Conservation (phyloP, 2,888 invertebrate species). For the Graphium colonna region DNA sequence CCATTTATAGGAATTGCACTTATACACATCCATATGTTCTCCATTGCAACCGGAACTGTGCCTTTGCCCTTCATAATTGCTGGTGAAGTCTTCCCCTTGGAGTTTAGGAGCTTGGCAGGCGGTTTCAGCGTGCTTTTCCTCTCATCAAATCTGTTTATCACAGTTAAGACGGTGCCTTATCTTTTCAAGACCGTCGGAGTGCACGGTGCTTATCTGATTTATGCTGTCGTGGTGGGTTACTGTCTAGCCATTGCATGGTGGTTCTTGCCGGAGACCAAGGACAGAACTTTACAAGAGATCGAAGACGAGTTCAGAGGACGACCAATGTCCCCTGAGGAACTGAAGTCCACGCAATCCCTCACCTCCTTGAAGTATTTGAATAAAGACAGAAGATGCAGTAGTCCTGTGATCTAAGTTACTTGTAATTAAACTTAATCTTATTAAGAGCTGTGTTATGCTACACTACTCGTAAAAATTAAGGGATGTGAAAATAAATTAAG, state of each 20-base stretch:
- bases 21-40: constrained; percentile 67
- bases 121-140: constrained; percentile 54
- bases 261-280: constrained; percentile 61
- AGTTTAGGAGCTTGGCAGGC: constrained; percentile 79
- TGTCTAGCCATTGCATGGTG: constrained; percentile 46
- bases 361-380: constrained; percentile 37
- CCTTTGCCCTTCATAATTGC: constrained; percentile 85
- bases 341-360: constrained; percentile 42
- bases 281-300: constrained; percentile 61
- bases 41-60: constrained; percentile 78
- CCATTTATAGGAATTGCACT: constrained; percentile 46
- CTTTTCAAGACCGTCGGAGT: constrained; percentile 45
- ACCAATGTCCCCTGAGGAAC: constrained; percentile 40
- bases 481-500: too few relatives aligned
- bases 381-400: constrained; percentile 41
- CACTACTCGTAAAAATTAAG: too few relatives aligned
- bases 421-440: too few relatives aligned
- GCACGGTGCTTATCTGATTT: constrained; percentile 50
- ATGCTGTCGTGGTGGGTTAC: constrained; percentile 46
- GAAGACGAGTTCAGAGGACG: constrained; percentile 62
- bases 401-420: constrained; percentile 35
- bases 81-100: constrained; percentile 83
- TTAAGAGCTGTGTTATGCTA: too few relatives aligned
- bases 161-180: constrained; percentile 52
- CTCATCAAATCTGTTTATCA: constrained; percentile 52